Evolutionary conservation across 2,888 invertebrate genomes (phyloP).

Genomic region (Agrotis puta): DNA sequence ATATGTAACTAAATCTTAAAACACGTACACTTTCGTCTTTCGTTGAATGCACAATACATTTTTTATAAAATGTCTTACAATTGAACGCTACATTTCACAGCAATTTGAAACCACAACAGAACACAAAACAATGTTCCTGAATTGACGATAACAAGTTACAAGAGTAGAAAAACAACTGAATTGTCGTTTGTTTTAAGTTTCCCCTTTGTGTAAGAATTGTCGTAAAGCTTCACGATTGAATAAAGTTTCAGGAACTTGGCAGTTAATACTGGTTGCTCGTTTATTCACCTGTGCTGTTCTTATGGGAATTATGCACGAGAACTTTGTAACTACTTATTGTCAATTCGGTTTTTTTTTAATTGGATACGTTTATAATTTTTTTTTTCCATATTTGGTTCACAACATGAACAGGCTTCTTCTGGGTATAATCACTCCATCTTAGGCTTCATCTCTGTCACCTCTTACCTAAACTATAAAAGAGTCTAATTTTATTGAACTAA

Average conservation of each 20-base stretch:
- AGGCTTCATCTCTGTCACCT: too few species aligned
- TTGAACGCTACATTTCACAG: neutral
- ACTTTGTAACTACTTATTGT: neutral
- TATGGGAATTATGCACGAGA: neutral
- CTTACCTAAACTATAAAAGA: too few species aligned
- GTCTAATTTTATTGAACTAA: too few species aligned
- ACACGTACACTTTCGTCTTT: too few species aligned
- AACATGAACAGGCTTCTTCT: too few species aligned
- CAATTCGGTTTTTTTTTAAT: neutral
- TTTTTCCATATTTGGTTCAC: too few species aligned
- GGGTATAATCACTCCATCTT: too few species aligned
- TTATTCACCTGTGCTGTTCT: neutral
- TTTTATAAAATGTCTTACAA: neutral
- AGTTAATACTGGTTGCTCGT: neutral
- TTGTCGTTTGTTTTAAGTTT: constrained; percentile 7
- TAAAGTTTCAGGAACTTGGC: constrained; percentile 19
- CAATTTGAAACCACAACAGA: constrained; percentile 7
- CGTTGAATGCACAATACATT: too few species aligned
- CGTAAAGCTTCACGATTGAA: constrained; percentile 36
- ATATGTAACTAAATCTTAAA: neutral
- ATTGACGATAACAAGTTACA: constrained; percentile 13
- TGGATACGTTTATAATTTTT: too few species aligned
- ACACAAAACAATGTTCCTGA: constrained; percentile 1
- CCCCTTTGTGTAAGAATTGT: constrained; percentile 3
- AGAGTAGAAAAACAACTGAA: constrained; percentile 22